Base-by-base conservation (phyloP, 2,797 vertebrate species). In the Cheirogaleus major region DNA sequence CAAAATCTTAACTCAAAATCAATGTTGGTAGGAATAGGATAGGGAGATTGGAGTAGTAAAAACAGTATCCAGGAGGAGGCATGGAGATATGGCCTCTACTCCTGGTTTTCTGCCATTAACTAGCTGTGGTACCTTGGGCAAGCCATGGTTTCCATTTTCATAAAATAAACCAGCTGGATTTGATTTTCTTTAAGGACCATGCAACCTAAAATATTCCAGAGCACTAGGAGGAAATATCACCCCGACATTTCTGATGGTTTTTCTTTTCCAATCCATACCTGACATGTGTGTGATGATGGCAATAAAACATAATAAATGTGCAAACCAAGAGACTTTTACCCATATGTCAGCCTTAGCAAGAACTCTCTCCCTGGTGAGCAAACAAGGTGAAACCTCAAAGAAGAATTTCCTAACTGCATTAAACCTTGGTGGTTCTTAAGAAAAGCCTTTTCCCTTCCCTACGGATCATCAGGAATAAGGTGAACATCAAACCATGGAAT, bases 401-500 rank as follows among this genome's bases (percentile, higher is more conserved):
- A 72, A 91, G 79, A 38, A 25, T 12, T 65, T 81, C 13, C 59
- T 57, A 59, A 61, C 11, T 32, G 7, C 2, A 0, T 3, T 41
- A 88, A 10, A 55, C 65, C 20, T n/a, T 45, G 14, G 38, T 2
- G 12, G 3, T 38, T 92, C 81, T n/a, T 45, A 35, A n/a, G 43
- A 14, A 73, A 92, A 63, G 1, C 3, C 5, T 9, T 57, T 57
- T 89, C 4, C 11, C 3, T 93, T 11, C 4, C 17, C 23, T 48
- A 0, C 25, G 35, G 45, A 6, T 81, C 38, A 15, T 43, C 41
- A 73, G 12, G 45, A 48, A 5, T 75, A 17, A 75, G 20, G 35
- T 43, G 38, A 20, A 45, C 35, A 5, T n/a, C 35, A 35, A 13
- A 41, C 2, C 3, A 1, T 10, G 1, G n/a, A 12, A 0, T 4